Percentiles rank a stretch among this genome's conserved stretches.
These are phyloP conservation scores for Odontomachus brunneus DNA, from an alignment of 1,140 invertebrate genomes.

Conservation along the genomic window DNA sequence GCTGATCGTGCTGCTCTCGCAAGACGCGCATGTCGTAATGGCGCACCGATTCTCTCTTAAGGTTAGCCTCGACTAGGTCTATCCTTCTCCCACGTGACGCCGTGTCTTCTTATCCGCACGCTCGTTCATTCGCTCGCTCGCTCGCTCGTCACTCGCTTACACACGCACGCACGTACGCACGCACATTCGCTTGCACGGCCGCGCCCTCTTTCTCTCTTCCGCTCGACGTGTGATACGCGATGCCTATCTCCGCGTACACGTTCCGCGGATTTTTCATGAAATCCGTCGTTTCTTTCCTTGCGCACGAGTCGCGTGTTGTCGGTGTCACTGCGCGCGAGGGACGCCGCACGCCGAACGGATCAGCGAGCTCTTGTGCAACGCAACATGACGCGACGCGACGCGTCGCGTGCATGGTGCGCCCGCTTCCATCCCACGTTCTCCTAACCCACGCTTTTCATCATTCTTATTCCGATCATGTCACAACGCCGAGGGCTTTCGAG, in stretches of 20 bases:
- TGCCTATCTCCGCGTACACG: neutral
- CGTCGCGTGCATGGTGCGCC: constrained; percentile 8
- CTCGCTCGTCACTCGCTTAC: constrained; percentile 2
- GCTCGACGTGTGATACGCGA: neutral
- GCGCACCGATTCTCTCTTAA: constrained; percentile 75
- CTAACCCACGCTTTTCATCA: constrained; percentile 8
- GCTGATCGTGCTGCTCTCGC: constrained; percentile 66
- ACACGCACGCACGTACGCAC: neutral
- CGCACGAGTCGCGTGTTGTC: neutral
- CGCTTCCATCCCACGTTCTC: constrained; percentile 50
- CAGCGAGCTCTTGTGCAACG: constrained; percentile 35
- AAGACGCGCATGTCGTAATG: constrained; percentile 81
- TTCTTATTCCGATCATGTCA: constrained; percentile 36
- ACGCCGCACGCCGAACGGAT: constrained; percentile 44
- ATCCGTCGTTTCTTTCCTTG: neutral
- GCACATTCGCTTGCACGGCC: neutral
- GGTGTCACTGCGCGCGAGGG: constrained; percentile 21
- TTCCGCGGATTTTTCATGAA: constrained; percentile 42
- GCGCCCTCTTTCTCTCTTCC: neutral
- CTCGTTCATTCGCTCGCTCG: constrained; percentile 5
- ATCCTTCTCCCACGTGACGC: constrained; percentile 24
- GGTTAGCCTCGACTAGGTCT: constrained; percentile 51
- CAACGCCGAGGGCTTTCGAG: neutral
- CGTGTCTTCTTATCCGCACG: too few species aligned
- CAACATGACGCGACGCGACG: too few species aligned